Evolutionary conservation across 1,140 invertebrate species (phyloP).

Genomic region (Belonocnema kinseyi): DNA sequence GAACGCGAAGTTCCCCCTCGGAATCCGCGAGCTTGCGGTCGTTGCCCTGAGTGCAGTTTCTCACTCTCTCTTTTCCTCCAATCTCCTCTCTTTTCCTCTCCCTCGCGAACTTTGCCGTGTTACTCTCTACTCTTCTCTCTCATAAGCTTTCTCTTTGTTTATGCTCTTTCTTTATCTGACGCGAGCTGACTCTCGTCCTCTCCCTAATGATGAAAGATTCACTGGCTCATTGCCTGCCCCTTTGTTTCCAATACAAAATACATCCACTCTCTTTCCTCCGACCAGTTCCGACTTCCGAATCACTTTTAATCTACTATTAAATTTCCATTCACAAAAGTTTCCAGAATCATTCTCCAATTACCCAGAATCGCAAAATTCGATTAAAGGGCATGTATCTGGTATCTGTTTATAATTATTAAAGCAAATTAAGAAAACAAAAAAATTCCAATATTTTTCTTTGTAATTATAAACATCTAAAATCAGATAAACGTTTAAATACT

Average conservation of each 20-base stretch:
- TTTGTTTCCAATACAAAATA: slow-evolving; percentile 34
- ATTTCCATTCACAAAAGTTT: too few relatives aligned
- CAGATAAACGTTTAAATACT: too few relatives aligned
- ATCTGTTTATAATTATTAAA: too few relatives aligned
- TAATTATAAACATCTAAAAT: too few relatives aligned
- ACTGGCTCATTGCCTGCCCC: background rate
- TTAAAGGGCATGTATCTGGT: too few relatives aligned
- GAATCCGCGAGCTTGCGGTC: slow-evolving; percentile 64
- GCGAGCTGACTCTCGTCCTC: slow-evolving; percentile 34
- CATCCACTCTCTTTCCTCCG: slow-evolving; percentile 31
- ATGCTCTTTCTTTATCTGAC: slow-evolving; percentile 38
- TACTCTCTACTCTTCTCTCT: background rate
- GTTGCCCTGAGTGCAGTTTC: slow-evolving; percentile 57
- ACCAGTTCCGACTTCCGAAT: background rate
- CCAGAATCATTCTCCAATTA: too few relatives aligned
- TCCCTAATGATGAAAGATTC: background rate
- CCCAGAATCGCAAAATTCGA: too few relatives aligned
- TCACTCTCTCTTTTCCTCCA: slow-evolving; percentile 46
- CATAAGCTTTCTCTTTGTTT: slow-evolving; percentile 12
- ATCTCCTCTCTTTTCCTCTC: slow-evolving; percentile 24
- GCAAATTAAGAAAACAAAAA: too few relatives aligned
- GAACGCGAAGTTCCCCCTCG: slow-evolving; percentile 56
- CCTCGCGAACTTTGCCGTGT: background rate
- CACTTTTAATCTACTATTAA: slow-evolving; percentile 24
- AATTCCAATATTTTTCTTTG: too few relatives aligned